Base-by-base conservation (phyloP, 1,140 invertebrate genomes). In the Hypsibius dujardini region DNA sequence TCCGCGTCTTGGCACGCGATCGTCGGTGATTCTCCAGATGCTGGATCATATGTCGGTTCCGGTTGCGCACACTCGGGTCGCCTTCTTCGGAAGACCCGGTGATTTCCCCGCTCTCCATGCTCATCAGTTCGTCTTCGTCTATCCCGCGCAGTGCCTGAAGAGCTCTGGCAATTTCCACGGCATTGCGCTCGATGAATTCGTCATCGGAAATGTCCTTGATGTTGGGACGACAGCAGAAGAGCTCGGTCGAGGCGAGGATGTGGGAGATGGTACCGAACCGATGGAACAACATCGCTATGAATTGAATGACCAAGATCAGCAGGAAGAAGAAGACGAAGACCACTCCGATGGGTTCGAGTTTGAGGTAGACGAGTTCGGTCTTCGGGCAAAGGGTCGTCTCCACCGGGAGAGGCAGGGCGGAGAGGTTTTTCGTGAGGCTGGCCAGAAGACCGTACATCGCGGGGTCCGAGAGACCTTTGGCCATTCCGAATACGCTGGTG, bases 21-120 rank as follows among this genome's bases (percentile, higher is more conserved):
- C 90, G 86, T 3, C 28, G 72, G 72, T 90, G 88, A 77, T 90
- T 89, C 77, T 93, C 91, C 47, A 94, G 81, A 76, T 92, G 92
- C 75, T 91, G 88, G 75, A 94, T 92, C 0, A 90, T 94, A 78
- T 90, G 50, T n/a, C 50, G 50, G 50, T 56, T 56, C 7, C 50
- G 50, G 50, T 56, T 56, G 50, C 50, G 50, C 50, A 56, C 50
- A 56, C 50, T 56, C 7, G 50, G 50, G n/a, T 56, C 50, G 50
- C 50, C 50, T n/a, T 56, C 50, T 56, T 56, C 50, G 7, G 50
- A 56, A n/a, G 50, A 56, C 7, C 50, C 50, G 50, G 50, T 56
- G 7, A 56, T 12, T 56, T 56, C 50, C n/a, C 50, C 50, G 50
- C 50, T 56, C n/a, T 56, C 50, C 50, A 56, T 56, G n/a, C 50